A percentile compares a stretch with the other conserved stretches of the same genome.
Evolutionary conservation across 2,888 invertebrate genomes (phyloP).

Genomic region (Microctonus brassicae): DNA sequence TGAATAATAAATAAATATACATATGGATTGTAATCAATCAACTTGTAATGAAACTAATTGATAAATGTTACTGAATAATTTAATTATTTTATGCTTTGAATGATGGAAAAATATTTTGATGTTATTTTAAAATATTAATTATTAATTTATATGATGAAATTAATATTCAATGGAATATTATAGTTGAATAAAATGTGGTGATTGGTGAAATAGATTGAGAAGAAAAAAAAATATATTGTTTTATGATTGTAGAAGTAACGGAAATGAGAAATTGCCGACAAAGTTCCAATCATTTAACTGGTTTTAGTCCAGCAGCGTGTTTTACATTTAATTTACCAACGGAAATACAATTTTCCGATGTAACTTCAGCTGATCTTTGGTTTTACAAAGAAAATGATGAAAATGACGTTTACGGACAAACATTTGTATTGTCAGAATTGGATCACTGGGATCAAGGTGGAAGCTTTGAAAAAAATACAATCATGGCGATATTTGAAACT

Average conservation of each 20-base stretch:
- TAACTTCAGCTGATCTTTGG: constrained; percentile 85
- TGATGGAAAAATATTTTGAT: constrained; percentile 17
- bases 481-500: constrained; percentile 85
- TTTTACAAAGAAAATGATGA: constrained; percentile 80
- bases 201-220: neutral
- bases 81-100: neutral
- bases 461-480: constrained; percentile 82
- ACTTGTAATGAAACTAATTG: neutral
- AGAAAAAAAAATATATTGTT: neutral
- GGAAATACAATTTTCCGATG: constrained; percentile 81
- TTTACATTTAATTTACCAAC: constrained; percentile 83
- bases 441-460: constrained; percentile 79
- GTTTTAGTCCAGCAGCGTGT: constrained; percentile 77
- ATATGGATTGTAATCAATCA: neutral
- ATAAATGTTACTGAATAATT: neutral
- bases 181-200: too few species aligned
- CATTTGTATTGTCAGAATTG: constrained; percentile 83
- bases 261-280: constrained; percentile 67
- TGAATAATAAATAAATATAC: too few species aligned
- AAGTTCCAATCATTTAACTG: constrained; percentile 62
- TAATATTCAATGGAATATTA: too few species aligned
- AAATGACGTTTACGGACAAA: constrained; percentile 78
- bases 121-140: too few species aligned
- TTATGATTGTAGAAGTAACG: constrained; percentile 68
- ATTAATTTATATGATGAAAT: too few species aligned